Evolutionary conservation across 2,888 invertebrate species (phyloP), one percentile per base, ranked within the genome.

Genomic region (Cosmorhoe ocellata): DNA sequence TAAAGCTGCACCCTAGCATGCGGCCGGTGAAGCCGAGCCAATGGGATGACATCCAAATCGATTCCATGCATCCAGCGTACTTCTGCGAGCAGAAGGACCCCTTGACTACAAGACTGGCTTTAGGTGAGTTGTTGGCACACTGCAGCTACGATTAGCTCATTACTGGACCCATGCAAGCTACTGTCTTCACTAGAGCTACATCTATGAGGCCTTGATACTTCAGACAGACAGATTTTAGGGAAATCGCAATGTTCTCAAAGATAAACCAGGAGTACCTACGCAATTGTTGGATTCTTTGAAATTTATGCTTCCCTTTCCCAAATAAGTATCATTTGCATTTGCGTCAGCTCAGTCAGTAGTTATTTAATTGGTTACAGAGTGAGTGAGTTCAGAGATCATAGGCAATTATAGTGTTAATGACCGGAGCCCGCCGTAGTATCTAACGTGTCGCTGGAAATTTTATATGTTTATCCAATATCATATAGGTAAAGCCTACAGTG

Each of bases 61-160:
- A 69, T 2, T 76, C 61, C 39, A 83, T 84, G 84, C 78, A 71
- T 27, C 78, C 84, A 0, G 79, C 76, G 0, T 70, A 74, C 50
- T 77, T 64, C 47, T 90, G 90, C 48, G 61, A 61, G n/a, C 67
- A 60, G 9, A 65, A 64, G 18, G 43, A 46, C 11, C 6, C 33
- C 1, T 27, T 27, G 3, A 10, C 36, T n/a, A 69, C 64, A 0
- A 62, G 58, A n/a, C 38, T 67, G 13, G 51, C 62, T 24, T 66
- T 86, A 54, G 83, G 88, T 88, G 52, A 79, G 81, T 70, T 14
- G 24, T 4, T 24, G 7, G 24, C 4, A 18, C 2, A 4, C 18
- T 18, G 3, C 3, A 3, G 0, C 14, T 26, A 37, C n/a, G n/a
- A n/a, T n/a, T n/a, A n/a, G n/a, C n/a, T 33, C 6, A 5, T 11